A percentile compares a stretch with the other conserved stretches of the same genome.
These are phyloP conservation scores for Dromococcyx pavoninus DNA, from an alignment of 2,797 vertebrate species.

Conservation along the genomic window DNA sequence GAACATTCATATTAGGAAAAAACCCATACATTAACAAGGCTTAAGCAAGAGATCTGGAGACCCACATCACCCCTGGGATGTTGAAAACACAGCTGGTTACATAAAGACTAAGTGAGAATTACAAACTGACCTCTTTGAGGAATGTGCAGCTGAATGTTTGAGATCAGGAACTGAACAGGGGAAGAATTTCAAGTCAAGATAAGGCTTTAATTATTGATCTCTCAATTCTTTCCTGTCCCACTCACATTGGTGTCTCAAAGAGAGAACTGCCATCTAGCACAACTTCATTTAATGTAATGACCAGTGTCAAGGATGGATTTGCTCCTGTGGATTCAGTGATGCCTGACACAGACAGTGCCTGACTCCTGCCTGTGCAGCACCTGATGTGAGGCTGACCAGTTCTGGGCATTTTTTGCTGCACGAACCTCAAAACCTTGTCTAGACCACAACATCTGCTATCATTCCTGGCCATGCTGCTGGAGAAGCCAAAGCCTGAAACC, in stretches of 20 bases:
- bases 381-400: neutral
- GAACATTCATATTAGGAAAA: neutral
- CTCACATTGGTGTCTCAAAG: neutral
- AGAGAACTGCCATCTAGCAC: neutral
- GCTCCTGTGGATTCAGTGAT: neutral
- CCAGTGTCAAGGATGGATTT: neutral
- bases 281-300: neutral
- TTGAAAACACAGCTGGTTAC: neutral
- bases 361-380: neutral
- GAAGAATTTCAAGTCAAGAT: neutral
- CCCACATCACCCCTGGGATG: neutral
- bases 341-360: neutral
- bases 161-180: neutral
- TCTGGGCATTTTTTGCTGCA: neutral
- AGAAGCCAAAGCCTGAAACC: neutral
- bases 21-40: neutral
- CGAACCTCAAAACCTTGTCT: neutral
- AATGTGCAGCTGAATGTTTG: neutral
- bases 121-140: neutral
- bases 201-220: neutral
- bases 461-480: neutral
- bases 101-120: neutral
- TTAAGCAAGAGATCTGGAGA: slow-evolving; percentile 5
- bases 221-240: neutral
- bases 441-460: neutral